These are phyloP conservation scores for Heteromurus nitidus DNA, from an alignment of 2,888 invertebrate species.

Conservation along the genomic window DNA sequence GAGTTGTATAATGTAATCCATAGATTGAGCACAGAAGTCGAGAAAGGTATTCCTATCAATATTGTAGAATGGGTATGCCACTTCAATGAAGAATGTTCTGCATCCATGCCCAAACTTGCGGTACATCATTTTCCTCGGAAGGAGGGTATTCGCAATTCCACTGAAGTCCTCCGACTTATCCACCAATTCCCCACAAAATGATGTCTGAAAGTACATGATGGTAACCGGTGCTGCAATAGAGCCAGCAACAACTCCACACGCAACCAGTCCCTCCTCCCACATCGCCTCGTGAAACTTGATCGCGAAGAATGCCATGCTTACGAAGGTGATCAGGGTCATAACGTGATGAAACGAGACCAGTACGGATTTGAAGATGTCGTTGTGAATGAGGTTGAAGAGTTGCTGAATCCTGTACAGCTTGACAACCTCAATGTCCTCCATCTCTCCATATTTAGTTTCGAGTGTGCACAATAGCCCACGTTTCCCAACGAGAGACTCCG, in stretches of 20 bases:
- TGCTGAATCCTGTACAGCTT: neutral
- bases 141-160: neutral
- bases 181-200: neutral
- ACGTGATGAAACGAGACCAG: neutral
- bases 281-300: neutral
- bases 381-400: neutral
- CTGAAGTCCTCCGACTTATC: neutral
- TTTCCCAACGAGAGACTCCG: neutral
- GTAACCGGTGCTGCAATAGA: neutral
- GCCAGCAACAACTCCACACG: neutral
- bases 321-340: neutral
- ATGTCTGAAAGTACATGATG: neutral
- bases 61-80: constrained; percentile 1
- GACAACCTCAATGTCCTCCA: neutral
- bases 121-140: neutral
- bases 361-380: neutral
- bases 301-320: neutral
- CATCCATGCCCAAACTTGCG: neutral
- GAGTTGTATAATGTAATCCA: neutral
- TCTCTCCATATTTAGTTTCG: neutral
- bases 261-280: neutral
- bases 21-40: neutral
- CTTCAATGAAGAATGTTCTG: neutral
- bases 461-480: neutral
- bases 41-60: neutral